These are phyloP conservation scores for Creontiades dilutus DNA, from an alignment of 2,888 invertebrate species.

Conservation along the genomic window DNA sequence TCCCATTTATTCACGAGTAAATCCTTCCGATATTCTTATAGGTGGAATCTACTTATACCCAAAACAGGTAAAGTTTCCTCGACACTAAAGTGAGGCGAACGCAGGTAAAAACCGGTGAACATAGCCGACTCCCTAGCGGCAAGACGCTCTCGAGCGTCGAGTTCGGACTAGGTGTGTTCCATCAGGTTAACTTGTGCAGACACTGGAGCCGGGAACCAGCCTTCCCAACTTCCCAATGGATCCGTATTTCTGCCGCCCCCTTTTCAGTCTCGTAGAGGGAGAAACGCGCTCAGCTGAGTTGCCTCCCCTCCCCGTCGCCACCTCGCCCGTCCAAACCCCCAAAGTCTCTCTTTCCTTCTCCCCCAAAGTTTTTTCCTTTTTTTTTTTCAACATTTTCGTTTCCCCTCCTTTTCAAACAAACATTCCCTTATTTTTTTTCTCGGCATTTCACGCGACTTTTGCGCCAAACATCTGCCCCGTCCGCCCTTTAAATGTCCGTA, in stretches of 20 bases:
- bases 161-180: not conserved
- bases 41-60: no score
- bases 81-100: not conserved
- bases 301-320: not conserved
- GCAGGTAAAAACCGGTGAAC: not conserved
- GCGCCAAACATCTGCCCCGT: no score
- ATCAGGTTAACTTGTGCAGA: not conserved
- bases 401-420: not conserved
- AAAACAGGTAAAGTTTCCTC: not conserved
- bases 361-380: not conserved
- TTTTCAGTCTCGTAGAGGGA: not conserved
- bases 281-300: conserved; percentile 13
- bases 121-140: no score
- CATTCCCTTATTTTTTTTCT: not conserved
- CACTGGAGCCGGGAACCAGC: not conserved
- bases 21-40: no score
- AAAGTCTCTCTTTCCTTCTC: not conserved
- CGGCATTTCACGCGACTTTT: no score
- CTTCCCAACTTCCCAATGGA: conserved; percentile 20
- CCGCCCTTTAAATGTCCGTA: no score
- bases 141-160: not conserved
- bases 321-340: no score
- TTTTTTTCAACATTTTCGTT: no score
- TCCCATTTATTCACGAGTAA: no score
- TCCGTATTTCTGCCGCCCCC: conserved; percentile 14